Base-by-base conservation (phyloP, 2,888 invertebrate species). In the Amphipyra tragopoginis region DNA sequence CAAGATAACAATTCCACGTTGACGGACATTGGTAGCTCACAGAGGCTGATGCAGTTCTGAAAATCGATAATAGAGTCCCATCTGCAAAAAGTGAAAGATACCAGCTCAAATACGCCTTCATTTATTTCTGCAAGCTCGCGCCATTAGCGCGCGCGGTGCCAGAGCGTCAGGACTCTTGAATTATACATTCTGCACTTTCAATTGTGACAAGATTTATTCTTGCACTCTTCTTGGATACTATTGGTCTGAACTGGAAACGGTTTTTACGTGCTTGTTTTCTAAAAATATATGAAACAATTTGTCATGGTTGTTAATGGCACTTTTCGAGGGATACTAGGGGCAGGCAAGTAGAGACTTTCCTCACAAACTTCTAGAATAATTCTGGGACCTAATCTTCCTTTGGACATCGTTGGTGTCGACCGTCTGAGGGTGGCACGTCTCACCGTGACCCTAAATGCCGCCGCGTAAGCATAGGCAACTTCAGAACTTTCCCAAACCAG, bases 141-240 rank as follows among this genome's bases (percentile, higher is more conserved):
- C 71, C 71, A 70, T 77, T 70, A 75, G 63, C 52, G 49, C 34
- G 63, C 52, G 49, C 34, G 33, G 49, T 29, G 58, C 29, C 56
- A 40, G 36, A 40, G 36, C 48, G 44, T 55, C 43, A 53, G 55
- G 34, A 56, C 38, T 65, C 14, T 61, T 69, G 36, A 60, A 70
- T 70, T 63, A 70, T 63, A 61, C 66, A 66, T 66, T 74, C 66
- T 54, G 60, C 58, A 55, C 39, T 71, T 75, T 64, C 55, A 65
- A 75, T 66, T 39, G 51, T 36, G 56, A 39, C 45, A 52, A 50
- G 40, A 51, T 56, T 62, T 47, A 66, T 53, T 47, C 52, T 39
- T 53, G 52, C 44, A 62, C 63, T 73, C 69, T 39, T 44, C 34
- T 26, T n/a, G 21, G 14, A 60, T 45, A 33, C 14, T 34, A 15